Evolutionary conservation across 2,797 vertebrate genomes (phyloP), one percentile per base, ranked within the genome.

Genomic region (Tenualosa thibaudeaui): DNA sequence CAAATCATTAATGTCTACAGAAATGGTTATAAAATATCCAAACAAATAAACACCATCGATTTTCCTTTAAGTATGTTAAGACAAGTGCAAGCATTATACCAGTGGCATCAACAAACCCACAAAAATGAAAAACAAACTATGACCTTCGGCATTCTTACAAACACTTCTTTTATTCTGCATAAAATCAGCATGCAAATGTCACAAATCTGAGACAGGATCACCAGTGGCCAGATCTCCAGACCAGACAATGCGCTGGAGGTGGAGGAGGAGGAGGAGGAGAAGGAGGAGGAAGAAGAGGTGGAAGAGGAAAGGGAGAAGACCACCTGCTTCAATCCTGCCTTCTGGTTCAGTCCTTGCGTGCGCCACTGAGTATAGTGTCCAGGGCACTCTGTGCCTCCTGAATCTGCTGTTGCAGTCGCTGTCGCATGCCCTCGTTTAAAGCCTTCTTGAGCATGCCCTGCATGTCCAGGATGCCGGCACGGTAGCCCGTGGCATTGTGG

Each of bases 401-500:
- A 81, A 98, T 95, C 92, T 98, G 98, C 91, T 97, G 96, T 90
- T 97, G 96, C 88, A 99, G 93, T 92, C 98, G 95, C 92, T 97
- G 96, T 46, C 93, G 96, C 2, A 96, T 97, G 83, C 94, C 96
- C 65, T 96, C 96, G 0, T 94, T 97, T 46, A 93, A 93, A 1
- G 97, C 93, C 85, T 94, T 97, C 90, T 95, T 97, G 88, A 99
- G 92, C 94, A 97, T 93, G 54, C 93, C 90, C 91, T 96, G 94
- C 96, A 98, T 97, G 90, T 99, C 97, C 81, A 93, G 94, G 86
- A 97, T 95, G 37, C 96, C 90, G 0, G 98, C 97, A 0, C 97
- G 94, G 93, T 98, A 97, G 19, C 98, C 98, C 0, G 96, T 95
- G 0, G 95, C 86, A 0, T 99, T 99, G 91, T 99, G 97, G 90